These are phyloP conservation scores for Cheilosia vulpina DNA, from an alignment of 2,888 invertebrate species.

Conservation along the genomic window DNA sequence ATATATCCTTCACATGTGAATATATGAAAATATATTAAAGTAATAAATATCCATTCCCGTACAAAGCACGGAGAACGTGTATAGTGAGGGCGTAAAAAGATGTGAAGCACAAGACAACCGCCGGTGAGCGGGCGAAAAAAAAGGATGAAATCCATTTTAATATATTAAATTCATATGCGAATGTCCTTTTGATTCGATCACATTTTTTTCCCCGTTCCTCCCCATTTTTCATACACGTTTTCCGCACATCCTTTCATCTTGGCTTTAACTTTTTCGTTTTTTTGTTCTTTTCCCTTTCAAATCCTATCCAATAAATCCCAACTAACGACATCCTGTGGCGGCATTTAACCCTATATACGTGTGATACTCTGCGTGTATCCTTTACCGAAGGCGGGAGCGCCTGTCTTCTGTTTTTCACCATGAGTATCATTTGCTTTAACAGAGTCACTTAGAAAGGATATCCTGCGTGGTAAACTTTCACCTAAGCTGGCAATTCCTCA, in stretches of 20 bases:
- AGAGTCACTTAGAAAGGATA: constrained; percentile 71
- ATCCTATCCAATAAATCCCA: constrained; percentile 76
- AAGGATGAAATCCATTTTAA: constrained; percentile 74
- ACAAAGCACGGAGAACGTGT: constrained; percentile 55
- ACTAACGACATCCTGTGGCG: constrained; percentile 77
- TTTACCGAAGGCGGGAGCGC: constrained; percentile 46
- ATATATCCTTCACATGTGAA: constrained; percentile 60
- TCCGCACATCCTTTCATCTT: constrained; percentile 32
- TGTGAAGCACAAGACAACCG: constrained; percentile 35
- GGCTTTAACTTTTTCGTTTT: neutral
- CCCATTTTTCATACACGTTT: constrained; percentile 12
- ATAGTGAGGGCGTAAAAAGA: constrained; percentile 7
- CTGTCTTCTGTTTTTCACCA: constrained; percentile 62
- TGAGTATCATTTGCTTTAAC: constrained; percentile 50
- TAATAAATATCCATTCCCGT: constrained; percentile 70
- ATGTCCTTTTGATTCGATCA: constrained; percentile 75
- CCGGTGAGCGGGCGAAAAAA: constrained; percentile 14
- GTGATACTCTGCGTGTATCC: constrained; percentile 44
- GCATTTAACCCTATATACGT: constrained; percentile 75
- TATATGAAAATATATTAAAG: constrained; percentile 73
- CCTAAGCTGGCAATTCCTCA: constrained; percentile 74
- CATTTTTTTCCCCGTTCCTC: constrained; percentile 39
- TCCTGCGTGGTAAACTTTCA: constrained; percentile 67
- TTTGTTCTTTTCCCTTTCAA: constrained; percentile 42
- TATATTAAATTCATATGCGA: constrained; percentile 76